Base-by-base conservation (phyloP, 2,888 invertebrate species). In the Ormia ochracea region DNA sequence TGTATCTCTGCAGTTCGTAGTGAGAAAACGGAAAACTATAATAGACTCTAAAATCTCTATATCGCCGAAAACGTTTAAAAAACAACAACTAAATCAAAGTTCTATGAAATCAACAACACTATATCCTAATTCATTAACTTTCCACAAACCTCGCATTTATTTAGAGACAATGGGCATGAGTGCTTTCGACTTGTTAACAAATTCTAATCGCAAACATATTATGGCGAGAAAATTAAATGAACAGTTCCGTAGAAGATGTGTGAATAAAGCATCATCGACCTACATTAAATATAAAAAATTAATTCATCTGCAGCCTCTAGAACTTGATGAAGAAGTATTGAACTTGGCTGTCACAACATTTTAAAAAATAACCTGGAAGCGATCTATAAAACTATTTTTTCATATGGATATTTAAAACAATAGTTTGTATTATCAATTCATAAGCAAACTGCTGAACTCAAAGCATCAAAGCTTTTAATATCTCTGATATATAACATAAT, bases 141-240 rank as follows among this genome's bases (percentile, higher is more conserved):
- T 41, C 2, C 23, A 59, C 5, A 66, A 54, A 26, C 31, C 66
- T 0, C 48, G 38, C 0, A 4, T 4, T 1, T 38, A 14, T 21
- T 17, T 61, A 14, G 28, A 48, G 31, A 23, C 82, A 78, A 65
- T 33, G 3, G 50, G 26, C 2, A 69, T 73, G 52, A 86, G 85
- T 0, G 89, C 89, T 0, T 89, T 84, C 21, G 88, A 89, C 80
- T 70, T 86, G 45, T 69, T 89, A 6, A 88, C 86, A 4, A 83
- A 81, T n/a, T 84, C 88, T 0, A 78, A 81, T 45, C 77, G 78
- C 0, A n/a, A 38, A 0, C 52, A 48, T 0, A 26, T 36, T 4
- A 78, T 84, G 17, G 28, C 82, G 2, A 23, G 23, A 2, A 74
- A 82, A 17, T 74, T 85, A 14, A 84, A 83, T 59, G 6, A 80